A percentile compares a stretch with the other conserved stretches of the same genome.
These are phyloP conservation scores for Tragelaphus buxtoni DNA, from an alignment of 2,113 vertebrate species.

Conservation along the genomic window DNA sequence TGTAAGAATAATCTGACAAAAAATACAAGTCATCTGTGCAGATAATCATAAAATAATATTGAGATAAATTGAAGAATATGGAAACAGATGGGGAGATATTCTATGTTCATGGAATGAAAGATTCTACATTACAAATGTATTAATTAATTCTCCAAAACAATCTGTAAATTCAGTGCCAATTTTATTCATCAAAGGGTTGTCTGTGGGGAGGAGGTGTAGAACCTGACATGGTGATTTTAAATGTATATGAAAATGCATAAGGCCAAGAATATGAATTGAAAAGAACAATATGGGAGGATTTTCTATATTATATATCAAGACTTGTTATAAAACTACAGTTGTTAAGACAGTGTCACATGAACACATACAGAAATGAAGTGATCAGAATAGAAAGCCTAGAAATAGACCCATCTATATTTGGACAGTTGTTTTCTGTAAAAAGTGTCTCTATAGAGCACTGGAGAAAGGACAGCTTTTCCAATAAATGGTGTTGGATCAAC, in stretches of 20 bases:
- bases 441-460: neutral
- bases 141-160: neutral
- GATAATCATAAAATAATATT: neutral
- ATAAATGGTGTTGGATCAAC: neutral
- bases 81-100: neutral
- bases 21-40: neutral
- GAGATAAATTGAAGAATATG: neutral
- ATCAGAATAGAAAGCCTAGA: neutral
- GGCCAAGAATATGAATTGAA: neutral
- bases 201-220: neutral
- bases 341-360: neutral
- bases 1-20: neutral
- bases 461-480: neutral
- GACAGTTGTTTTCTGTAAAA: neutral
- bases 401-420: neutral
- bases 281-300: neutral
- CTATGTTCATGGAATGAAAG: neutral
- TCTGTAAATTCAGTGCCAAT: neutral
- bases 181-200: neutral
- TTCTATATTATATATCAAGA: neutral
- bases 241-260: neutral
- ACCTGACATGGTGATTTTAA: neutral
- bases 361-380: neutral
- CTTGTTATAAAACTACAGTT: neutral
- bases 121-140: neutral